Conservation (phyloP, 64 coral and sea anemone species). For the Montipora efflorescens region DNA sequence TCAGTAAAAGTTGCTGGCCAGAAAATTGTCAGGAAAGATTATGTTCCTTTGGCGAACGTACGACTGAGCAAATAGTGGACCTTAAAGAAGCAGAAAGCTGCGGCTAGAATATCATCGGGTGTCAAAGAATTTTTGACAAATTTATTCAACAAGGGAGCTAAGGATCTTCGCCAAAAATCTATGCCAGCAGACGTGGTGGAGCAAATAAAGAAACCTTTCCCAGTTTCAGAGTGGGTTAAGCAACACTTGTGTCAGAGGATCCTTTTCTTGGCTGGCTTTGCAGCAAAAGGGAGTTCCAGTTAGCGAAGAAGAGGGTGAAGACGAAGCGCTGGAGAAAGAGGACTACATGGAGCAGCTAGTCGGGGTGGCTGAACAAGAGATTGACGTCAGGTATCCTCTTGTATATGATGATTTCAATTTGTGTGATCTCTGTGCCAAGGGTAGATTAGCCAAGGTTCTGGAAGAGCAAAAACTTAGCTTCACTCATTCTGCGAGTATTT, state of each 20-base stretch:
- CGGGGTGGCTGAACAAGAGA: too few species aligned
- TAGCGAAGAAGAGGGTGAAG: conserved; percentile 29
- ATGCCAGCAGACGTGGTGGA: neutral
- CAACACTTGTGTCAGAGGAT: too few species aligned
- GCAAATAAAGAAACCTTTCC: too few species aligned
- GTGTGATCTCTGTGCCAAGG: too few species aligned
- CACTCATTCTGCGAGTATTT: neutral
- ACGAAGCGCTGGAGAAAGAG: neutral
- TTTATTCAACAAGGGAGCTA: neutral
- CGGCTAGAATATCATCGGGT: conserved; percentile 26
- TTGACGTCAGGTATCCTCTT: too few species aligned
- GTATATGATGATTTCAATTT: too few species aligned
- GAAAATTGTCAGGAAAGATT: conserved; percentile 45
- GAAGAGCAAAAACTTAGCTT: too few species aligned
- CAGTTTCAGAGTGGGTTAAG: too few species aligned
- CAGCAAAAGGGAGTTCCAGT: too few species aligned
- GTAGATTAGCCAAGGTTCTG: too few species aligned
- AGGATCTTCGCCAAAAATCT: conserved; percentile 59
- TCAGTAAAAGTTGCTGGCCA: conserved; percentile 38
- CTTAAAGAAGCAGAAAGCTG: neutral
- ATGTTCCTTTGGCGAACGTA: neutral
- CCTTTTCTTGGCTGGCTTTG: too few species aligned
- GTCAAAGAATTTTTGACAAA: conserved; percentile 37
- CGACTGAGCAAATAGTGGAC: neutral
- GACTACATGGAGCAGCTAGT: too few species aligned